Evolutionary conservation across 2,888 invertebrate species (phyloP).

Genomic region (Rhyacophila evoluta): DNA sequence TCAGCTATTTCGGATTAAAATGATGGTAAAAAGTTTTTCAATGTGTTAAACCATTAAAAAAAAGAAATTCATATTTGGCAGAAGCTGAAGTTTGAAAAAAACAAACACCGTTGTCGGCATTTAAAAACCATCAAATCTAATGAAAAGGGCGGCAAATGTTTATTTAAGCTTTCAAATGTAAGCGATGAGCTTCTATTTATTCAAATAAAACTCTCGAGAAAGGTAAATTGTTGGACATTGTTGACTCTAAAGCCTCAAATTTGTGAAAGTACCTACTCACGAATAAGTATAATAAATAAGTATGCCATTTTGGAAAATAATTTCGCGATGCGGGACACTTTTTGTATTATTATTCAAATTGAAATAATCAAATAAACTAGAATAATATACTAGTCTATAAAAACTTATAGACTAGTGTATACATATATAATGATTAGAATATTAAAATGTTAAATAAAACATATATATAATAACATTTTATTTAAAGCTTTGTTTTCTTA

Average conservation of each 20-base stretch:
- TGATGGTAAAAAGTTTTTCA: too few relatives aligned
- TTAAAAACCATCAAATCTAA: neutral
- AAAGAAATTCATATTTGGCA: neutral
- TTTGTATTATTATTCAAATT: neutral
- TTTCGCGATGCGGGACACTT: neutral
- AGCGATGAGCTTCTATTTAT: conserved; percentile 18
- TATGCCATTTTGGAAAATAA: neutral
- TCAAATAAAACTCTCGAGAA: conserved; percentile 10
- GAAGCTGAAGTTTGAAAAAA: neutral
- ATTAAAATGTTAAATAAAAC: neutral
- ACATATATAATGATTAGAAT: too few relatives aligned
- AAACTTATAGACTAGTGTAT: too few relatives aligned
- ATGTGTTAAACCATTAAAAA: neutral
- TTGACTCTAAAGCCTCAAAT: neutral
- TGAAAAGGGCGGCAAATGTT: neutral
- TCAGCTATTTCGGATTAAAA: too few relatives aligned
- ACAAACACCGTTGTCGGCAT: neutral
- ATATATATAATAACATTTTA: neutral
- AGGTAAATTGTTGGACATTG: neutral
- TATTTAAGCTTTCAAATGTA: conserved; percentile 19
- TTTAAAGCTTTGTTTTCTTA: neutral
- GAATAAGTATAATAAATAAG: too few relatives aligned
- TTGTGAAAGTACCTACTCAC: neutral
- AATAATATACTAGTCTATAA: neutral
- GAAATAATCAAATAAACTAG: neutral